Evolutionary conservation across 2,113 vertebrate species (phyloP).

Genomic region (Chionis minor): DNA sequence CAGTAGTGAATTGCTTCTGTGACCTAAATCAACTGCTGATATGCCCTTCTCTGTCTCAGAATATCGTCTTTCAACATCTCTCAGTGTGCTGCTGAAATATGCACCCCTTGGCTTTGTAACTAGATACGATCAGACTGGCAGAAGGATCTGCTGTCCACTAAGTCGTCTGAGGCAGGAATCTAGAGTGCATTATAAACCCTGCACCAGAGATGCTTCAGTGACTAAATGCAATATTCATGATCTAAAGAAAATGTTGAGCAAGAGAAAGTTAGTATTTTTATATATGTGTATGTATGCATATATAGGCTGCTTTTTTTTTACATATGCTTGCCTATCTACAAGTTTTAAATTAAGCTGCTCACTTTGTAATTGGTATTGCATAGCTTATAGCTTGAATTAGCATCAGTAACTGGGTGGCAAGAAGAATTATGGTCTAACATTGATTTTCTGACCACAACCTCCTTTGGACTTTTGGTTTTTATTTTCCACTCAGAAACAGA

Average conservation of each 20-base stretch:
- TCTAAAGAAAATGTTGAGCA: background rate
- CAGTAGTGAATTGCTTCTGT: background rate
- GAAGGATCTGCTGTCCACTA: background rate
- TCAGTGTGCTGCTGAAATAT: slow-evolving; percentile 25
- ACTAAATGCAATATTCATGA: background rate
- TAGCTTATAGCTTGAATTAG: background rate
- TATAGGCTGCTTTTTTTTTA: background rate
- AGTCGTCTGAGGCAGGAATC: background rate
- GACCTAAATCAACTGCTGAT: slow-evolving; percentile 44
- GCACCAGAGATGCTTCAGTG: background rate
- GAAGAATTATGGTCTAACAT: background rate
- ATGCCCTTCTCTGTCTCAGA: slow-evolving; percentile 23
- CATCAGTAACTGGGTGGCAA: background rate
- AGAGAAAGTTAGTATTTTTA: background rate
- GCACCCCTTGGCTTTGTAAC: slow-evolving; percentile 31
- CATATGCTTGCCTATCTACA: background rate
- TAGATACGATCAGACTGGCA: slow-evolving; percentile 2
- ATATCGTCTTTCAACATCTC: slow-evolving; percentile 54
- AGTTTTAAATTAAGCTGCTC: background rate
- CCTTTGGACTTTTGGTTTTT: background rate
- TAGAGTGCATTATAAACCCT: background rate
- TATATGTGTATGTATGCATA: background rate
- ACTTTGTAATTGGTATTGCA: background rate
- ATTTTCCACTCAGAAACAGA: background rate
- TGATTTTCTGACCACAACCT: background rate